Evolutionary conservation across 2,797 vertebrate species (phyloP).

Genomic region (Siniperca obscura): DNA sequence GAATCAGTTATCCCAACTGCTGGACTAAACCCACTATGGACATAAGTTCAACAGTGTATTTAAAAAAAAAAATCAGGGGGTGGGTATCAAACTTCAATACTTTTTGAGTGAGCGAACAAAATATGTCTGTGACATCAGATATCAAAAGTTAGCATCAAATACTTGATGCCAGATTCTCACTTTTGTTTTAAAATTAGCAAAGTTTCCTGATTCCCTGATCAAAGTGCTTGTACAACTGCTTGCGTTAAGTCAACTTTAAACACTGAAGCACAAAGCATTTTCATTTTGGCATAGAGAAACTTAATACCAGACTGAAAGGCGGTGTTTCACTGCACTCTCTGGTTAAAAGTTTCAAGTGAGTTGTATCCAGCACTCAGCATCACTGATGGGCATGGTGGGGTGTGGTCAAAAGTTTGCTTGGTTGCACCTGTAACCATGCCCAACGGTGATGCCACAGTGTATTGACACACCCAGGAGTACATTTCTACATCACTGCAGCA

Average conservation of each 20-base stretch:
- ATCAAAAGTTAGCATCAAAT: not conserved
- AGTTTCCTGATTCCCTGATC: not conserved
- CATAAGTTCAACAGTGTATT: not conserved
- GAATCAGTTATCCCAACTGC: constrained; percentile 7
- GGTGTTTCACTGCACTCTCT: not conserved
- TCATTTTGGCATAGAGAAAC: not conserved
- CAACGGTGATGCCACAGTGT: too few species aligned
- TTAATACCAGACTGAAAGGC: too few species aligned
- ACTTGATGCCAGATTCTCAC: not conserved
- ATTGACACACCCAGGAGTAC: too few species aligned
- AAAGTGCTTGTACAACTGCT: not conserved
- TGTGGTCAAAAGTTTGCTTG: not conserved
- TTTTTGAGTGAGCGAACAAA: not conserved
- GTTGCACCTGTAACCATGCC: not conserved
- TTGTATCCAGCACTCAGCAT: not conserved
- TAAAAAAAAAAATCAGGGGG: not conserved
- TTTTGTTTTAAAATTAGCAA: not conserved
- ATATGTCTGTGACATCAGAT: not conserved
- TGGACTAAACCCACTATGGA: not conserved
- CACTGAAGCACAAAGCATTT: not conserved
- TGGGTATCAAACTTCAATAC: not conserved
- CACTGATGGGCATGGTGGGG: not conserved
- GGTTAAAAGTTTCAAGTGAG: not conserved
- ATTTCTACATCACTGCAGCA: not conserved
- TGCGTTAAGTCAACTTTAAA: not conserved